Conservation (phyloP, 1,140 invertebrate genomes). For the Capitella teleta region DNA sequence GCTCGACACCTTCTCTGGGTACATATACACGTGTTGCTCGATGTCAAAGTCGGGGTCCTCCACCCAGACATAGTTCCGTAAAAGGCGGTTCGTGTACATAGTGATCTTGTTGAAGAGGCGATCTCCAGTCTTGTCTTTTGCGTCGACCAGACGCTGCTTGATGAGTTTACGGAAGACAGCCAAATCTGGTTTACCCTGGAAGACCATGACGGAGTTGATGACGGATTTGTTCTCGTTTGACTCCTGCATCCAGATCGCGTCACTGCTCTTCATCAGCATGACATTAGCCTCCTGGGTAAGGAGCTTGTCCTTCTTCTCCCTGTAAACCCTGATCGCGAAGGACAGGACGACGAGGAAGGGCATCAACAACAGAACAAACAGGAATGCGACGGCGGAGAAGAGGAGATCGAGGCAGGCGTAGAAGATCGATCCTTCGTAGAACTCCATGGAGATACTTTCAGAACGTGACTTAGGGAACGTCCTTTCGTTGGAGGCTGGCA, state of each 20-base stretch:
- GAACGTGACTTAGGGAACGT: too few species aligned
- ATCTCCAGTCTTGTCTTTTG: neutral
- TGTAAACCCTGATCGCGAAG: neutral
- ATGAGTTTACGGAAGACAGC: neutral
- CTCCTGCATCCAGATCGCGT: constrained; percentile 11
- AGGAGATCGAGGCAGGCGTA: neutral
- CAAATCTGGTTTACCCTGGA: neutral
- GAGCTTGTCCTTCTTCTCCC: too few species aligned
- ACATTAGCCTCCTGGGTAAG: too few species aligned
- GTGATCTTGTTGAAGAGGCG: constrained; percentile 1
- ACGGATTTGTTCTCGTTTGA: constrained; percentile 1
- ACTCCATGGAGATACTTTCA: too few species aligned
- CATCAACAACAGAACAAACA: neutral
- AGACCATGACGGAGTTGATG: constrained; percentile 2
- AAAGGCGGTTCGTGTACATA: neutral
- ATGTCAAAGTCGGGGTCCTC: constrained; percentile 4
- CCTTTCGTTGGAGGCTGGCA: too few species aligned
- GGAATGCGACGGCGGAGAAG: neutral
- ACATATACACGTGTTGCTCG: constrained; percentile 3
- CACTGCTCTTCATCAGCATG: neutral
- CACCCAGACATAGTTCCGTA: constrained; percentile 5
- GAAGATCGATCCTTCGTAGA: too few species aligned
- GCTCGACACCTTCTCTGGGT: neutral
- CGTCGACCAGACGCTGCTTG: neutral
- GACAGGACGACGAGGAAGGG: neutral